Evolutionary conservation across 2,113 vertebrate species (phyloP).

Genomic region (Oreochromis niloticus): DNA sequence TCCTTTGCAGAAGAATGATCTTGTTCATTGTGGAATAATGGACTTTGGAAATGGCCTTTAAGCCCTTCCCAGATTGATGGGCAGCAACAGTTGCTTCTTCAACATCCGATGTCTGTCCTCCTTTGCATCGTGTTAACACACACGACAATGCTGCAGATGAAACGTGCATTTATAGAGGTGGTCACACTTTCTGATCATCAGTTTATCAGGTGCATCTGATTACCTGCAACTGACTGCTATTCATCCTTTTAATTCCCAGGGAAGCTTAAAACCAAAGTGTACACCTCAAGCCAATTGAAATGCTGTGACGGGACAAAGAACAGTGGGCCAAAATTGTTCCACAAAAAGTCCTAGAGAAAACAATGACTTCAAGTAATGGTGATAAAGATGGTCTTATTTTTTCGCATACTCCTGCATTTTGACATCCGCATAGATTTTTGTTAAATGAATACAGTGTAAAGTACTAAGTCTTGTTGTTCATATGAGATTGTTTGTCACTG

Average conservation of each 20-base stretch:
- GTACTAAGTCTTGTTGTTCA: background rate
- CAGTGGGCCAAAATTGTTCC: background rate
- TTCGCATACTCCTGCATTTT: rapidly evolving
- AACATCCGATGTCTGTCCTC: rapidly evolving
- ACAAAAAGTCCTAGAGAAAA: rapidly evolving
- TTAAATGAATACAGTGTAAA: background rate
- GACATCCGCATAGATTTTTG: background rate
- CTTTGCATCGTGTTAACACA: background rate
- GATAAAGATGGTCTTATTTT: background rate
- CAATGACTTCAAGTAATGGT: background rate
- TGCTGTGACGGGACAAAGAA: background rate
- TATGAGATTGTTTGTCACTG: too few relatives aligned
- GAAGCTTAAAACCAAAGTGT: background rate
- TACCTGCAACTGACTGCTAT: background rate
- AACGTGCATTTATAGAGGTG: background rate
- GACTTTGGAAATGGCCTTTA: background rate
- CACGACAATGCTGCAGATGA: background rate
- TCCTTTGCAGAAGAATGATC: background rate
- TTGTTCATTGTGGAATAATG: background rate
- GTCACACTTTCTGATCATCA: background rate
- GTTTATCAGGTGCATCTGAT: background rate
- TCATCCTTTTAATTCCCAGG: background rate
- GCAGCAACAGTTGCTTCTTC: background rate
- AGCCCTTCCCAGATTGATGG: background rate
- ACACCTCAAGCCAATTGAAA: background rate